Evolutionary conservation across 64 coral and sea anemone genomes (phyloP).

Genomic region (Dendrophyllia cribrosa): DNA sequence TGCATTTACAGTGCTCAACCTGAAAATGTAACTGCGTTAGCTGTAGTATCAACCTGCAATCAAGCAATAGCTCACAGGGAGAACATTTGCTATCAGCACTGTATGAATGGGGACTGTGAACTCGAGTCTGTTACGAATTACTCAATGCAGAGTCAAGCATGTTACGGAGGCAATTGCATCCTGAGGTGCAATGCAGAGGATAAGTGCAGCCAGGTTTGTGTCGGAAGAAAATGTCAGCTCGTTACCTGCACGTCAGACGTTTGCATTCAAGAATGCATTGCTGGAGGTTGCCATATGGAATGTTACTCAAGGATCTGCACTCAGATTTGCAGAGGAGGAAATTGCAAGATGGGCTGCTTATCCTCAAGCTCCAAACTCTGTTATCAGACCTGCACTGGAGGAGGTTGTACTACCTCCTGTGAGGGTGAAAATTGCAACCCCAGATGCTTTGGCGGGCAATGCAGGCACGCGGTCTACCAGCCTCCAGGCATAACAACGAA

Average conservation of each 20-base stretch:
- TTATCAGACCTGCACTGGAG: slow-evolving; percentile 73
- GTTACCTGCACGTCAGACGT: slow-evolving; percentile 59
- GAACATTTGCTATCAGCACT: slow-evolving; percentile 45
- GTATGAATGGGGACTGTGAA: slow-evolving; percentile 6
- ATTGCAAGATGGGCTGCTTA: slow-evolving; percentile 74
- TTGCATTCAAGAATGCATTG: slow-evolving; percentile 73
- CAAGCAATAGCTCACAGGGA: not conserved
- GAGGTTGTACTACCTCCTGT: slow-evolving; percentile 73
- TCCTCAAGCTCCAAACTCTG: slow-evolving; percentile 48
- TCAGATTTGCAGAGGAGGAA: slow-evolving; percentile 84
- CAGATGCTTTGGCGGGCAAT: slow-evolving; percentile 36
- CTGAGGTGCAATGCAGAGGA: slow-evolving; percentile 17
- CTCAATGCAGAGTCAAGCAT: slow-evolving; percentile 58
- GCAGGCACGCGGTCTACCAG: slow-evolving; percentile 13
- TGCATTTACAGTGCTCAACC: slow-evolving; percentile 31
- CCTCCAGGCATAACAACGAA: slow-evolving; percentile 14
- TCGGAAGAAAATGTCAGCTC: slow-evolving; percentile 60
- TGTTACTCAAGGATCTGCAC: slow-evolving; percentile 73
- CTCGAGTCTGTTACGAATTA: not conserved
- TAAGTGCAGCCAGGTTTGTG: slow-evolving; percentile 64
- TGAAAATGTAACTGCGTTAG: not conserved
- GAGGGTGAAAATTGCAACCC: slow-evolving; percentile 64
- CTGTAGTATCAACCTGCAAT: slow-evolving; percentile 54
- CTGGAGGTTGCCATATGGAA: slow-evolving; percentile 61
- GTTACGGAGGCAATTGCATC: slow-evolving; percentile 77